phyloP scores from a whole-genome alignment of 2,797 vertebrate genomes.

The Sebastes reedi region DNA sequence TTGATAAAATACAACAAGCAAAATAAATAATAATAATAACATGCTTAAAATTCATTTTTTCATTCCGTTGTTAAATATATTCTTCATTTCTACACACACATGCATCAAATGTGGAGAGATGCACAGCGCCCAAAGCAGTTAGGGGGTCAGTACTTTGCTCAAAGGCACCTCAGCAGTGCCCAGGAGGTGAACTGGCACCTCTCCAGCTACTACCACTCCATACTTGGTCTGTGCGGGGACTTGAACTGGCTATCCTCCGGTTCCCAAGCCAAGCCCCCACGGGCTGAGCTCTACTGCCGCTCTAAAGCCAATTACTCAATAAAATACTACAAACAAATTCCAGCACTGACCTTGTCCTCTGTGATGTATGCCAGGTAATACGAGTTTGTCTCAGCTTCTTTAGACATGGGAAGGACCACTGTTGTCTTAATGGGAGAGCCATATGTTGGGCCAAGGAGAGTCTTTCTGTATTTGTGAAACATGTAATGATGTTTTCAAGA shows the following conservation, averaged over 20 bases:
- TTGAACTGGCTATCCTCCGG: too few species aligned
- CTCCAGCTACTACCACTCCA: neutral
- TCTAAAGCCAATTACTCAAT: neutral
- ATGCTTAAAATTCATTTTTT: too few species aligned
- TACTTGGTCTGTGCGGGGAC: neutral
- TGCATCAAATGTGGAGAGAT: too few species aligned
- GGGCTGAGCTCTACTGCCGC: neutral
- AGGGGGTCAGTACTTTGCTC: too few species aligned
- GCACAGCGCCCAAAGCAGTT: too few species aligned
- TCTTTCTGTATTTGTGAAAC: conserved; percentile 84
- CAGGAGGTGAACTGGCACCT: neutral
- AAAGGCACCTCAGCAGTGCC: neutral
- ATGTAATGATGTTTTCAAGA: neutral
- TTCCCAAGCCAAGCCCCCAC: neutral
- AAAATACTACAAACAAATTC: neutral
- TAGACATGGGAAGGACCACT: conserved; percentile 78
- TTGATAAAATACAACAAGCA: neutral
- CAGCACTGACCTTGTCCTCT: conserved; percentile 86
- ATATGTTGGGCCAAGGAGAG: conserved; percentile 86
- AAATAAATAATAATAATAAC: neutral
- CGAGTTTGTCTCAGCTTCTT: conserved; percentile 54
- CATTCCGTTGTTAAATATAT: rapidly evolving
- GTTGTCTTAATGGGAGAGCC: conserved; percentile 89
- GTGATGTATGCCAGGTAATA: conserved; percentile 89
- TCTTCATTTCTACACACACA: too few species aligned